A percentile compares a stretch with the other conserved stretches of the same genome.
These are phyloP conservation scores for Lithophane leautieri DNA, from an alignment of 2,888 invertebrate genomes.

Conservation along the genomic window DNA sequence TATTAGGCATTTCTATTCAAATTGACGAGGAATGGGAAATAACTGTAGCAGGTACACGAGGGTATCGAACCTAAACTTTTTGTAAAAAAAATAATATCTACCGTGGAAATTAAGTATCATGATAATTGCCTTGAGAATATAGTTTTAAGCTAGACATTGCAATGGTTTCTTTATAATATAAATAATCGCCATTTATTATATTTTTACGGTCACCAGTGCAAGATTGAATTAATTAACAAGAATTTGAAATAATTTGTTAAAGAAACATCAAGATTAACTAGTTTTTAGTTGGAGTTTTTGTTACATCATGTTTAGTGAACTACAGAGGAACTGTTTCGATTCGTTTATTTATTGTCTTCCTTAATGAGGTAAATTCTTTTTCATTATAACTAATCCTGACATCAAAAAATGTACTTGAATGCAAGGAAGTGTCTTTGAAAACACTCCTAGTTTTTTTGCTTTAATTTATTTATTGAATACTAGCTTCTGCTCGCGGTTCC, in stretches of 20 bases:
- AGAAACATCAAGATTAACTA: conserved; percentile 10
- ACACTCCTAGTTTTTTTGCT: not conserved
- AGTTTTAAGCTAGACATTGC: not conserved
- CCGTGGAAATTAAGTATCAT: conserved; percentile 23
- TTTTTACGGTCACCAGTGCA: conserved; percentile 35
- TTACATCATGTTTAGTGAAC: conserved; percentile 3
- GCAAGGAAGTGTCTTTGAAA: not conserved
- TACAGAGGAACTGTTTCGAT: conserved; percentile 1
- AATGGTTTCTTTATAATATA: conserved; percentile 10
- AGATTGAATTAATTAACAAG: conserved; percentile 40
- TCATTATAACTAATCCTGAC: not conserved
- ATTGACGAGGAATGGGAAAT: not conserved
- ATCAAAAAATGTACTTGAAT: not conserved
- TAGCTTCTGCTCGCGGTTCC: too few species aligned
- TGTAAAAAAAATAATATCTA: conserved; percentile 13
- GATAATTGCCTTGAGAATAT: conserved; percentile 36
- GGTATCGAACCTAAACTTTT: conserved; percentile 18
- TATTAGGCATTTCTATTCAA: not conserved
- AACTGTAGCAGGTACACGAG: conserved; percentile 1
- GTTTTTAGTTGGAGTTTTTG: conserved; percentile 17
- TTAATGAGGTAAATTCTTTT: conserved; percentile 4
- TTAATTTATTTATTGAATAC: not conserved
- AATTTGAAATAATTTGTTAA: conserved; percentile 9
- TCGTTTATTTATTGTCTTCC: conserved; percentile 1
- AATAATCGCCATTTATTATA: conserved; percentile 14